phyloP scores from a whole-genome alignment of 1,140 invertebrate species.

The Cotesia chilonis region DNA sequence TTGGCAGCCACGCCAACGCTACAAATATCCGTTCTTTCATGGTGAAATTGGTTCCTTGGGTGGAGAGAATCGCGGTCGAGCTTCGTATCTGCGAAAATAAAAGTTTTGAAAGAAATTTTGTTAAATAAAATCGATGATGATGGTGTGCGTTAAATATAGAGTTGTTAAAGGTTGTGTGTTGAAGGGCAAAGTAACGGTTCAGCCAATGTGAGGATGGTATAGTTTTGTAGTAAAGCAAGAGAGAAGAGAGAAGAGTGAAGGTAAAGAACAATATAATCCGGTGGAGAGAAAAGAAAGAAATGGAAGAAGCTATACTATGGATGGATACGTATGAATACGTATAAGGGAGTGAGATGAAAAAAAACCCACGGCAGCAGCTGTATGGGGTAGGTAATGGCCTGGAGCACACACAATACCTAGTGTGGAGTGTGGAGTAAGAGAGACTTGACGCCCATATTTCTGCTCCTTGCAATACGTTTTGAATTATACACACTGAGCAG shows the following conservation, averaged over 20 bases:
- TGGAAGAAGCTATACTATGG: no score
- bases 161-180: slow-evolving; percentile 2
- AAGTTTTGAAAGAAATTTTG: slow-evolving; percentile 26
- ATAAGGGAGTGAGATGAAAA: slow-evolving; percentile 4
- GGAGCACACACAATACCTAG: background rate
- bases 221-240: background rate
- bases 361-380: slow-evolving; percentile 8
- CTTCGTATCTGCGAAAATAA: slow-evolving; percentile 46
- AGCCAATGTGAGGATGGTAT: background rate
- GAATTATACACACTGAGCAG: background rate
- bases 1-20: slow-evolving; percentile 55
- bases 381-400: slow-evolving; percentile 25
- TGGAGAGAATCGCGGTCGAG: slow-evolving; percentile 43
- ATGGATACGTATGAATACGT: background rate
- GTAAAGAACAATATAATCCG: slow-evolving; percentile 1
- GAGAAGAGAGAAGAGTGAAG: background rate
- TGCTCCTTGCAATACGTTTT: slow-evolving; percentile 6
- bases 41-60: slow-evolving; percentile 46
- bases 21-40: slow-evolving; percentile 56
- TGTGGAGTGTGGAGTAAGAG: background rate
- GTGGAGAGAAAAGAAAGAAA: background rate
- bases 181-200: slow-evolving; percentile 18
- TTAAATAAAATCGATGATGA: slow-evolving; percentile 26
- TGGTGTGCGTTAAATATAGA: slow-evolving; percentile 18
- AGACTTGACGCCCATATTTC: background rate